Percentiles rank a stretch among this genome's conserved stretches.
phyloP scores from a whole-genome alignment of 64 coral and sea anemone genomes.

The Acropora tenuis region DNA sequence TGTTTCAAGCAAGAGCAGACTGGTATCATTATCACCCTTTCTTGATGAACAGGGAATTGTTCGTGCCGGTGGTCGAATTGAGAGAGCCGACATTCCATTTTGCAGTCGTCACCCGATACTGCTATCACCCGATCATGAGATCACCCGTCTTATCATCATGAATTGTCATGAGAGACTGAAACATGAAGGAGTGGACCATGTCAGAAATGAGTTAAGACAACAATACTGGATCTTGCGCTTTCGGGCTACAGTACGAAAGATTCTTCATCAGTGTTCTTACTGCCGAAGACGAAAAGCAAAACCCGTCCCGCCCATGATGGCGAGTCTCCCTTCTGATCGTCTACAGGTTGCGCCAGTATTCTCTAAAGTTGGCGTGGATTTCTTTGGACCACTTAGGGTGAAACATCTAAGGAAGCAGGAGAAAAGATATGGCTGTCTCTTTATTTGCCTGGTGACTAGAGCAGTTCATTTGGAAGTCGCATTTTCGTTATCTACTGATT shows the following conservation, averaged over 20 bases:
- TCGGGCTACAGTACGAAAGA: constrained; percentile 4
- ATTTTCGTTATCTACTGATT: too few relatives aligned
- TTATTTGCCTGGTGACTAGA: constrained; percentile 46
- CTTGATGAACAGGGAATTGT: constrained; percentile 27
- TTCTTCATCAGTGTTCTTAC: constrained; percentile 35
- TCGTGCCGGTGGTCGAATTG: constrained; percentile 37
- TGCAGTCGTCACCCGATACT: background rate
- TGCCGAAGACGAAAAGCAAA: constrained; percentile 18
- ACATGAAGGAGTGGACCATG: constrained; percentile 19
- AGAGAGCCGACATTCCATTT: constrained; percentile 29
- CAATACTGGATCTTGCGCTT: constrained; percentile 13
- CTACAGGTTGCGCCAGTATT: constrained; percentile 17
- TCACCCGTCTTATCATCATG: constrained; percentile 11
- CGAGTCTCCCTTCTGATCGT: constrained; percentile 1
- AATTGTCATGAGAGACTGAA: constrained; percentile 23
- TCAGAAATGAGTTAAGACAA: constrained; percentile 22
- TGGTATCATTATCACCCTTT: background rate
- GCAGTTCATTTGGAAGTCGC: too few relatives aligned
- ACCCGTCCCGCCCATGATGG: constrained; percentile 6
- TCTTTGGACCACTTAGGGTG: constrained; percentile 21
- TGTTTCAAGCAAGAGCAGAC: too few relatives aligned
- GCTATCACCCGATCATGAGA: constrained; percentile 1
- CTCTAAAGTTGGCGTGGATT: constrained; percentile 36
- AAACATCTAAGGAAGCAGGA: too few relatives aligned
- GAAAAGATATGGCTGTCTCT: constrained; percentile 37